These are phyloP conservation scores for Eurytoma californica DNA, from an alignment of 2,888 invertebrate species.

Conservation along the genomic window DNA sequence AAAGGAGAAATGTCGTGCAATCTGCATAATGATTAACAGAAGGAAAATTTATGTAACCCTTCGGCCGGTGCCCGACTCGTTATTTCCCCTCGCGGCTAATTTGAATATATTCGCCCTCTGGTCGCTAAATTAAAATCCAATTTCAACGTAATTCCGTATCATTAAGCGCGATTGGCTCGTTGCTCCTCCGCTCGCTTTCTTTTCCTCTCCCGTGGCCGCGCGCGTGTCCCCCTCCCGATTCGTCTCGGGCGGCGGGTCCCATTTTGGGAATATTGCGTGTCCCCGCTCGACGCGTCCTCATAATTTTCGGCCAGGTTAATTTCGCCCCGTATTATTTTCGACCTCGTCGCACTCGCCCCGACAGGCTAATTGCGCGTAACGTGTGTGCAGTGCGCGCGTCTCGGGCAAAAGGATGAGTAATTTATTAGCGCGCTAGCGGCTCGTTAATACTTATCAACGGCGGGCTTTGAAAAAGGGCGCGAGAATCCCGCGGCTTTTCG, in stretches of 20 bases:
- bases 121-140: conserved; percentile 74
- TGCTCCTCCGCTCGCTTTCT: conserved; percentile 1
- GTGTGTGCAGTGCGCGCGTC: background rate
- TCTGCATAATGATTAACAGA: conserved; percentile 74
- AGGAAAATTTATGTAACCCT: conserved; percentile 73
- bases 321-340: background rate
- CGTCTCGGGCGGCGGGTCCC: background rate
- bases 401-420: background rate
- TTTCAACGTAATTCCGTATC: conserved; percentile 73
- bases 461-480: background rate
- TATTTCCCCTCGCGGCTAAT: conserved; percentile 69
- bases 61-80: conserved; percentile 65
- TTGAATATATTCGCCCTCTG: conserved; percentile 72
- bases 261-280: conserved; percentile 19
- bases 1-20: conserved; percentile 56
- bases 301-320: conserved; percentile 5
- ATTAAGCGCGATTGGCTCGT: conserved; percentile 69
- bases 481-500: conserved; percentile 29
- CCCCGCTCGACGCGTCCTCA: background rate
- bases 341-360: background rate
- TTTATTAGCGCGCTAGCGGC: no score
- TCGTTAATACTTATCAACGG: no score
- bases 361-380: background rate
- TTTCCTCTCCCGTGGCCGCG: background rate
- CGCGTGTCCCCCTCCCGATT: background rate